phyloP scores from a whole-genome alignment of 2,797 vertebrate species.

The Neoniphon sammara region DNA sequence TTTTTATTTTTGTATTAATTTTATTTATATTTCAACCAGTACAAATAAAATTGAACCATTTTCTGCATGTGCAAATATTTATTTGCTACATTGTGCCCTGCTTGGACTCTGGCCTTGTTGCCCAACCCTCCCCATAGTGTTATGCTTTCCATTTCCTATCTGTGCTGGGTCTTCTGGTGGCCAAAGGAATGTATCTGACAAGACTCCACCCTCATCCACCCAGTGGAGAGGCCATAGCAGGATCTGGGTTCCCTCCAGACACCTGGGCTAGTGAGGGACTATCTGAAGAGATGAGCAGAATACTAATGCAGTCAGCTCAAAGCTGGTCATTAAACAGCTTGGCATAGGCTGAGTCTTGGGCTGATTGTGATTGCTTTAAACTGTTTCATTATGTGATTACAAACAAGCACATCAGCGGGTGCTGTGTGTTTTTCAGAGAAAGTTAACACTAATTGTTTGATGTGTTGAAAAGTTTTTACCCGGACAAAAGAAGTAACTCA shows the following conservation, averaged over 20 bases:
- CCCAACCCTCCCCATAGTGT: conserved; percentile 43
- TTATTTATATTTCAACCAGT: neutral
- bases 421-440: conserved; percentile 30
- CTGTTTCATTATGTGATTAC: conserved; percentile 54
- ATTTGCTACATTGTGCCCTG: neutral
- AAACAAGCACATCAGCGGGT: conserved; percentile 27
- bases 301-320: conserved; percentile 71
- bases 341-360: conserved; percentile 34
- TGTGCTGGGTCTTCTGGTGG: conserved; percentile 53
- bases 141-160: conserved; percentile 72
- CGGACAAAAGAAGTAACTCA: conserved; percentile 48
- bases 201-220: conserved; percentile 67
- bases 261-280: conserved; percentile 71
- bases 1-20: no score
- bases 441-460: conserved; percentile 21
- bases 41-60: neutral
- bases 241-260: conserved; percentile 59
- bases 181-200: conserved; percentile 68
- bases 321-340: conserved; percentile 64
- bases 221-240: conserved; percentile 56
- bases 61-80: conserved; percentile 1
- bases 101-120: conserved; percentile 9
- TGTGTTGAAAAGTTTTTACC: conserved; percentile 33
- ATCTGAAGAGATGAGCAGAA: conserved; percentile 51
- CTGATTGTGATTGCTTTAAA: conserved; percentile 53